A percentile compares a stretch with the other conserved stretches of the same genome.
Evolutionary conservation across 2,888 invertebrate species (phyloP).

Genomic region (Caenorhabditis macrosperma): DNA sequence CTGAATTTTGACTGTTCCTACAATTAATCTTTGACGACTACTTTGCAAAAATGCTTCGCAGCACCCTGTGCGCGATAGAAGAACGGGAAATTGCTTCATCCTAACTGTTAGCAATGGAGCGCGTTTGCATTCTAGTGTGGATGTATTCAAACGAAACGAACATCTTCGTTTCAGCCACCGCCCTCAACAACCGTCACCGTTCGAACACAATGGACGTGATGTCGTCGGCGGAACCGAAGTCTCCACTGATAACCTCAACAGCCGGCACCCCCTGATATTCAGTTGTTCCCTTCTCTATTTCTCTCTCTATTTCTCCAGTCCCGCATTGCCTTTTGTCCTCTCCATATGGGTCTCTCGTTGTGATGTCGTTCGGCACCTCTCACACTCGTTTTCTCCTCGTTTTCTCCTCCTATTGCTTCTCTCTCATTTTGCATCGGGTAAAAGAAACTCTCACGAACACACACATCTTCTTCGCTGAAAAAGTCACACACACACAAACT

Average conservation of each 20-base stretch:
- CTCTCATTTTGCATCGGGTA: slow-evolving; percentile 30
- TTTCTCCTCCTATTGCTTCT: background rate
- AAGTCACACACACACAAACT: background rate
- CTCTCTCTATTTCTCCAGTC: background rate
- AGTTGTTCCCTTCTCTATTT: background rate
- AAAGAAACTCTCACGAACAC: slow-evolving; percentile 12
- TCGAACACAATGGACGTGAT: slow-evolving; percentile 46
- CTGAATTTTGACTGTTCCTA: no score
- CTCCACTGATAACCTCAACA: slow-evolving; percentile 46
- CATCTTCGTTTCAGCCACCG: slow-evolving; percentile 53
- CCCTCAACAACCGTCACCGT: slow-evolving; percentile 42
- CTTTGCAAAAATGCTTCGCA: no score
- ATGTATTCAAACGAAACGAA: no score
- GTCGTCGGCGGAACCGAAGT: slow-evolving; percentile 47
- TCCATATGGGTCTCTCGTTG: slow-evolving; percentile 32
- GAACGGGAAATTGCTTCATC: no score
- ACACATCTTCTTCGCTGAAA: slow-evolving; percentile 18
- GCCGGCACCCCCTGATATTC: slow-evolving; percentile 44
- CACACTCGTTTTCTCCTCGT: background rate
- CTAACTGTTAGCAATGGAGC: no score
- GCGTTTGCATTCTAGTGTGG: no score
- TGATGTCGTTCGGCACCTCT: no score
- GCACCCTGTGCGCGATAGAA: no score
- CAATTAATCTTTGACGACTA: no score
- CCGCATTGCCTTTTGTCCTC: slow-evolving; percentile 25